A percentile compares a stretch with the other conserved stretches of the same genome.
Evolutionary conservation across 2,888 invertebrate genomes (phyloP).

Genomic region (Nomada fucata): DNA sequence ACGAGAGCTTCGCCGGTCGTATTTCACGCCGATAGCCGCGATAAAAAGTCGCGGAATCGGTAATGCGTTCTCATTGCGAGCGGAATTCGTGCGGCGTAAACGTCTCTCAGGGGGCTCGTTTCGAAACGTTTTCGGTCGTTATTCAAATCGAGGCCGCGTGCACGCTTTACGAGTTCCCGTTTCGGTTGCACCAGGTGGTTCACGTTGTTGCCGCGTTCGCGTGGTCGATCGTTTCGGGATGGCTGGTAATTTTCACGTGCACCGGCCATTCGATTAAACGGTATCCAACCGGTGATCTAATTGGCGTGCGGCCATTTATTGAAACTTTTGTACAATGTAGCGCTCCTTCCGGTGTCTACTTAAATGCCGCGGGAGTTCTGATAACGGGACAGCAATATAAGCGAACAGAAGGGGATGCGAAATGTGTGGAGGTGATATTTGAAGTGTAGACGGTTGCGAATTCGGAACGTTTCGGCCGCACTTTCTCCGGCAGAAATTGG

Average conservation of each 20-base stretch:
- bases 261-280: not conserved
- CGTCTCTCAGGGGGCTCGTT: conserved; percentile 55
- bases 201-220: not conserved
- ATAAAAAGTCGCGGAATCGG: conserved; percentile 36
- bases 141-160: conserved; percentile 63
- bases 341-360: too few relatives aligned
- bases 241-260: not conserved
- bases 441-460: too few relatives aligned
- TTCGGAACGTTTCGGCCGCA: too few relatives aligned
- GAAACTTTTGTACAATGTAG: too few relatives aligned
- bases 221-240: not conserved
- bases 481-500: not conserved
- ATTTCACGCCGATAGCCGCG: conserved; percentile 44
- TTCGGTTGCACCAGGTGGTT: conserved; percentile 45
- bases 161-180: conserved; percentile 46
- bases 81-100: conserved; percentile 44
- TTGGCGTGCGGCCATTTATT: conserved; percentile 4
- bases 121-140: conserved; percentile 59
- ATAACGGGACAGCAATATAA: too few relatives aligned
- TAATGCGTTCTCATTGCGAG: conserved; percentile 51
- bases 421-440: too few relatives aligned
- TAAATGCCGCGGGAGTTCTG: too few relatives aligned
- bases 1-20: conserved; percentile 16
- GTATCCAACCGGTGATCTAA: not conserved
- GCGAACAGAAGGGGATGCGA: too few relatives aligned